Conservation (phyloP, 2,113 vertebrate species). For the Ammospiza caudacuta region DNA sequence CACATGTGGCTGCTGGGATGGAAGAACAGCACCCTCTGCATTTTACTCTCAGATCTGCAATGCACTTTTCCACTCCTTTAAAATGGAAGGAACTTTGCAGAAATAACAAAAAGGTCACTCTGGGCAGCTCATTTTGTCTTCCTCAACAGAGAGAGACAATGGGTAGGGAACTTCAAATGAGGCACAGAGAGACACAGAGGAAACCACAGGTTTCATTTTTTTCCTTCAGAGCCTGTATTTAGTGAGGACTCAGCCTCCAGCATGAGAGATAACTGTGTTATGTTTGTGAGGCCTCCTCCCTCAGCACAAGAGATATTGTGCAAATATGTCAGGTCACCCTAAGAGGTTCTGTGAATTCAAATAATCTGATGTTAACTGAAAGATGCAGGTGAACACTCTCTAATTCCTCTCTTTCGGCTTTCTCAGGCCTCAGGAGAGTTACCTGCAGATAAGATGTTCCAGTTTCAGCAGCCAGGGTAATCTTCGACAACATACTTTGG, state of each 20-base stretch:
- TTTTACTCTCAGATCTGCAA: background rate
- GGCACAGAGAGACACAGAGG: constrained; percentile 13
- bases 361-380: background rate
- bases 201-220: constrained; percentile 47
- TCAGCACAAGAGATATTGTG: background rate
- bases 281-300: background rate
- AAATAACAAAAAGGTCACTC: background rate
- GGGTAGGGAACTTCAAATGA: background rate
- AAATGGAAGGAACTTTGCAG: background rate
- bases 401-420: background rate
- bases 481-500: background rate
- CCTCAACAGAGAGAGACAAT: background rate
- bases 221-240: background rate
- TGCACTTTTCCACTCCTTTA: background rate
- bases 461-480: background rate
- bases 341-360: background rate
- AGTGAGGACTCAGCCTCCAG: background rate
- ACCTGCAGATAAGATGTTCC: background rate
- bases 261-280: background rate
- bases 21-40: background rate
- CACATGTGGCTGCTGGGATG: background rate
- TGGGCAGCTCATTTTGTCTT: background rate
- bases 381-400: background rate
- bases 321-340: background rate
- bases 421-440: background rate